phyloP scores from a whole-genome alignment of 2,797 vertebrate genomes.

The Malurus leucopterus region DNA sequence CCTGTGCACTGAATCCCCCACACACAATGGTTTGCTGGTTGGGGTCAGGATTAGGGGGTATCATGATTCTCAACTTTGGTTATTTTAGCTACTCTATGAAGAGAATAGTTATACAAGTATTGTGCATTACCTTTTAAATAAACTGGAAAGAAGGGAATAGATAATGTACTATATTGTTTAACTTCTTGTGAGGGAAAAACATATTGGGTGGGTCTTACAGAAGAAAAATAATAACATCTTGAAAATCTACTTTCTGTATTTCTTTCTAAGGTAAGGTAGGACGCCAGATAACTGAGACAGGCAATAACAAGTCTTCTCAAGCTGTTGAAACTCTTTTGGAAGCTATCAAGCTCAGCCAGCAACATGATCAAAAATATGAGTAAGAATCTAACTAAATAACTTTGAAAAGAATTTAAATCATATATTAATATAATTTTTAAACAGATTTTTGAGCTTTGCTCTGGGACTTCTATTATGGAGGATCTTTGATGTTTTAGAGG shows the following conservation, averaged over 20 bases:
- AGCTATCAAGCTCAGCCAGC: slow-evolving; percentile 72
- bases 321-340: slow-evolving; percentile 70
- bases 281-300: slow-evolving; percentile 58
- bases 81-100: background rate
- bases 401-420: background rate
- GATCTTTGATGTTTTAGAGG: background rate
- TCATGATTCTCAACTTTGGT: background rate
- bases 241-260: background rate
- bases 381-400: slow-evolving; percentile 56
- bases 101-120: background rate
- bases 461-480: background rate
- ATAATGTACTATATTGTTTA: background rate
- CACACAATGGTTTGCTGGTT: background rate
- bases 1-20: background rate
- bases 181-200: background rate
- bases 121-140: background rate
- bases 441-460: background rate
- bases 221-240: background rate
- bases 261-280: slow-evolving; percentile 75
- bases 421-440: background rate
- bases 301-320: slow-evolving; percentile 34
- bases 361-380: slow-evolving; percentile 76
- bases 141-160: background rate
- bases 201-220: background rate
- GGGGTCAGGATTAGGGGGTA: background rate